Evolutionary conservation across 2,113 vertebrate genomes (phyloP).

Genomic region (Neodon shergylaensis): DNA sequence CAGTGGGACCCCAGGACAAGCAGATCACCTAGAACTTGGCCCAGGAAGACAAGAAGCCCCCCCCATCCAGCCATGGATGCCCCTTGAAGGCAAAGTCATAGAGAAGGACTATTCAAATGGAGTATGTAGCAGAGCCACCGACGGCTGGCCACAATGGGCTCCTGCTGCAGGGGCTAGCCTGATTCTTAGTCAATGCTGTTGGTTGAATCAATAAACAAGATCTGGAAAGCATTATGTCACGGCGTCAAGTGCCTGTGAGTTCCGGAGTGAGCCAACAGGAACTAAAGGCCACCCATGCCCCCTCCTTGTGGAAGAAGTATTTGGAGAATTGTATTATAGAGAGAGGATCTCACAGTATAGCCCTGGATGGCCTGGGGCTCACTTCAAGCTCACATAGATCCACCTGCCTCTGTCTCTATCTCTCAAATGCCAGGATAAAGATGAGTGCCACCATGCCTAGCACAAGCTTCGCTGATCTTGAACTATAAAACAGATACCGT

Average conservation of each 20-base stretch:
- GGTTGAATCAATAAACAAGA: neutral
- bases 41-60: neutral
- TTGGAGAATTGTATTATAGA: neutral
- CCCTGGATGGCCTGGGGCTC: neutral
- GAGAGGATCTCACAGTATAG: neutral
- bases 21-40: neutral
- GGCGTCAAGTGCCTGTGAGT: neutral
- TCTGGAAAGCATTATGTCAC: neutral
- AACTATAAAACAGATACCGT: rapidly evolving
- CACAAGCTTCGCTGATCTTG: neutral
- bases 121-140: rapidly evolving
- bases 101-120: neutral
- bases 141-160: rapidly evolving
- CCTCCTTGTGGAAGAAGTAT: neutral
- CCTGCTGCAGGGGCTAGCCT: no score
- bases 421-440: neutral
- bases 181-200: neutral
- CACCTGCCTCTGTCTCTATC: neutral
- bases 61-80: no score
- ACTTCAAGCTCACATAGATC: neutral
- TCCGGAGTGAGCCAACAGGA: no score
- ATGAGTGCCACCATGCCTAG: neutral
- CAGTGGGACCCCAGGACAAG: neutral
- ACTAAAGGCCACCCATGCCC: neutral
- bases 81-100: neutral